Conservation (phyloP, 1,140 invertebrate genomes). For the Eumeta japonica region DNA sequence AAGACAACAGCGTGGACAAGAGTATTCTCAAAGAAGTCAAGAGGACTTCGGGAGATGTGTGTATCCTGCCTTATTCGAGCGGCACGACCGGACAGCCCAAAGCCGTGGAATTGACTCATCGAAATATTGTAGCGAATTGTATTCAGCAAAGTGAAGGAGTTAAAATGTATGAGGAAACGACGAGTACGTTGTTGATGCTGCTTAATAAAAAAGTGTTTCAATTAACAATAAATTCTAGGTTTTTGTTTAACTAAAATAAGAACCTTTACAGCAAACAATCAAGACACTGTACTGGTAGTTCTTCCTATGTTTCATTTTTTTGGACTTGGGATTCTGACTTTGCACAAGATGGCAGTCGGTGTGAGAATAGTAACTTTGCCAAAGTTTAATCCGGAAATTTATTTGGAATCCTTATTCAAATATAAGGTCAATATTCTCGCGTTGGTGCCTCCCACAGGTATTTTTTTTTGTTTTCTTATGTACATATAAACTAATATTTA, state of each 20-base stretch:
- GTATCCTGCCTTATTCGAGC: conserved; percentile 70
- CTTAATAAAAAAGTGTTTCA: not conserved
- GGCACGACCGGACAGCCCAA: conserved; percentile 91
- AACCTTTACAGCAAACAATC: conserved; percentile 32
- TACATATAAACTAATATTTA: too few relatives aligned
- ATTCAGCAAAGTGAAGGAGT: conserved; percentile 35
- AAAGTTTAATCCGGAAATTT: conserved; percentile 69
- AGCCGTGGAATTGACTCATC: conserved; percentile 79
- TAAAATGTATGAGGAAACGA: not conserved
- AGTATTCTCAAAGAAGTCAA: conserved; percentile 43
- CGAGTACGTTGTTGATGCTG: not conserved
- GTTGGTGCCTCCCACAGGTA: conserved; percentile 65
- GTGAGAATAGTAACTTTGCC: conserved; percentile 70
- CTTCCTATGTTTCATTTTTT: conserved; percentile 88
- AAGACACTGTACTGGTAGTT: conserved; percentile 62
- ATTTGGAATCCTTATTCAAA: conserved; percentile 59
- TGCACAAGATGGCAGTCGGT: conserved; percentile 64
- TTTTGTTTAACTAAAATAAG: not conserved
- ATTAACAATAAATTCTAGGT: too few relatives aligned
- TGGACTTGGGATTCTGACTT: conserved; percentile 63
- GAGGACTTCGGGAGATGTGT: conserved; percentile 47
- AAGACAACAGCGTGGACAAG: conserved; percentile 45
- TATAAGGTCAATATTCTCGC: conserved; percentile 59
- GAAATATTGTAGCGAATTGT: conserved; percentile 60
- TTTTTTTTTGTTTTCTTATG: too few relatives aligned